These are phyloP conservation scores for Drosophila rhopaloa DNA, from an alignment of 1,140 invertebrate genomes.

Conservation along the genomic window DNA sequence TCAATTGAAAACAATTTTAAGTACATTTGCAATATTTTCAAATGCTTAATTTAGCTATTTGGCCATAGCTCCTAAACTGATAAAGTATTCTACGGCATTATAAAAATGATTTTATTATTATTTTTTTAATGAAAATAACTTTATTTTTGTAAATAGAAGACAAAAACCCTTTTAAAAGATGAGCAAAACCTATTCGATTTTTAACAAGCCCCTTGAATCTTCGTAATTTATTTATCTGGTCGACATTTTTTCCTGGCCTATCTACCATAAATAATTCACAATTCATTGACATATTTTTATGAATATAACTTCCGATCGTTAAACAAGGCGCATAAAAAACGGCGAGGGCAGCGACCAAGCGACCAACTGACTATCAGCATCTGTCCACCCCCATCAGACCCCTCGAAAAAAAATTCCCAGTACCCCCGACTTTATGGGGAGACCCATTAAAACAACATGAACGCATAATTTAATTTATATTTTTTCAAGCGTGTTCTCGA, in stretches of 20 bases:
- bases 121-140: not conserved
- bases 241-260: constrained; percentile 34
- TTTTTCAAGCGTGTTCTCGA: constrained; percentile 75
- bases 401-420: constrained; percentile 16
- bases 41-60: too few species aligned
- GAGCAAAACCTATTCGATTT: constrained; percentile 12
- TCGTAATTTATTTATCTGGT: constrained; percentile 68
- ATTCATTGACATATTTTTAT: constrained; percentile 84
- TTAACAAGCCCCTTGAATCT: constrained; percentile 18
- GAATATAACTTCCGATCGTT: constrained; percentile 83
- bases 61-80: too few species aligned
- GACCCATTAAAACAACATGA: constrained; percentile 81
- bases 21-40: too few species aligned
- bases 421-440: constrained; percentile 18
- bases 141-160: too few species aligned
- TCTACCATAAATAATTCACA: constrained; percentile 77
- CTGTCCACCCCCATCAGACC: constrained; percentile 32
- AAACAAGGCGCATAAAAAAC: constrained; percentile 76
- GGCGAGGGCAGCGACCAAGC: constrained; percentile 16
- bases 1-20: too few species aligned
- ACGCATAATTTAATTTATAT: constrained; percentile 83
- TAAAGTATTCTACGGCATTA: too few species aligned
- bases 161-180: not conserved
- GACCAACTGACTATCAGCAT: constrained; percentile 49
- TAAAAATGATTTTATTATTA: not conserved